Percentiles rank a stretch among this genome's conserved stretches.
These are phyloP conservation scores for Andricus curvator DNA, from an alignment of 2,888 invertebrate species.

Conservation along the genomic window DNA sequence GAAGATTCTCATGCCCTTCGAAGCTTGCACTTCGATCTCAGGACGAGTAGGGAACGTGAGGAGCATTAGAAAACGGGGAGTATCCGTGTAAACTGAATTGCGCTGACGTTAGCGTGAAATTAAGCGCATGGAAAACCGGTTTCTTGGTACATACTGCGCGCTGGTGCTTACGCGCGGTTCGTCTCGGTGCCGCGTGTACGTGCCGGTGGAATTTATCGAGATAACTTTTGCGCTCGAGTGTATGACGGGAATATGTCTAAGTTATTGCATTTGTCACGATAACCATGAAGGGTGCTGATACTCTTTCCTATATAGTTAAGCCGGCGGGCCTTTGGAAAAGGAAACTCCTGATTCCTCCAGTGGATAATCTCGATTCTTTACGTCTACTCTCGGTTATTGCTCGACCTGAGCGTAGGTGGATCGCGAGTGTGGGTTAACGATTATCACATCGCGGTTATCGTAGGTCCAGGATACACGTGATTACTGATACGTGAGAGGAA, in stretches of 20 bases:
- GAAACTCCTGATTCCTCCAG: neutral
- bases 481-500: conserved; percentile 13
- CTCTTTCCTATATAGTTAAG: neutral
- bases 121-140: conserved; percentile 76
- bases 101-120: conserved; percentile 76
- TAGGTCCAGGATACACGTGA: conserved; percentile 37
- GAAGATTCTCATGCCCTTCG: conserved; percentile 36
- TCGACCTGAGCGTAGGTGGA: conserved; percentile 34
- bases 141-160: conserved; percentile 49
- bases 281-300: neutral
- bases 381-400: conserved; percentile 18
- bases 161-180: conserved; percentile 47
- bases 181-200: conserved; percentile 48
- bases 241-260: conserved; percentile 43
- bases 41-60: conserved; percentile 46
- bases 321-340: neutral
- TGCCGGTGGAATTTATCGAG: conserved; percentile 47
- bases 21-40: conserved; percentile 36
- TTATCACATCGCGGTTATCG: conserved; percentile 36
- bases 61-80: conserved; percentile 68
- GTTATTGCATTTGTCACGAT: conserved; percentile 1
- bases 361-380: conserved; percentile 14
- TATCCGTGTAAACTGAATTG: conserved; percentile 76
- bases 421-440: conserved; percentile 42
- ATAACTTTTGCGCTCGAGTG: conserved; percentile 46